These are phyloP conservation scores for Drosophila histrio DNA, from an alignment of 2,888 invertebrate species.

Conservation along the genomic window DNA sequence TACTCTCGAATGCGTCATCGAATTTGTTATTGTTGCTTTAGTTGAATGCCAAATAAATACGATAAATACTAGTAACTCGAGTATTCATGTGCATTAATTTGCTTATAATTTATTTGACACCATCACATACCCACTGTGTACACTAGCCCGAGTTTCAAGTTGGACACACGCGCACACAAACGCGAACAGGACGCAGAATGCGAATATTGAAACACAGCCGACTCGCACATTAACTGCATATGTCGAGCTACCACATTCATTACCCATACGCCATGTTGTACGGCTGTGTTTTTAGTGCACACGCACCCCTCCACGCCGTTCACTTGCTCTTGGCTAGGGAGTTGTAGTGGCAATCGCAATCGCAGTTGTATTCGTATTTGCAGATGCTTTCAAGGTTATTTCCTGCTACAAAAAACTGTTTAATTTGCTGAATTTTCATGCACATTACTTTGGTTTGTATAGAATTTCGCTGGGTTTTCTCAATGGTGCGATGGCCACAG, in stretches of 20 bases:
- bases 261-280: constrained; percentile 69
- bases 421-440: constrained; percentile 34
- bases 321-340: not conserved
- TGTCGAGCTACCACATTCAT: constrained; percentile 52
- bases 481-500: constrained; percentile 8
- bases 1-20: constrained; percentile 83
- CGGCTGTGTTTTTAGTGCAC: constrained; percentile 53
- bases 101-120: constrained; percentile 66
- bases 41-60: constrained; percentile 34
- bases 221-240: constrained; percentile 58
- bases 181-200: constrained; percentile 15
- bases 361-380: constrained; percentile 3
- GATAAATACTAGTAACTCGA: constrained; percentile 10
- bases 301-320: constrained; percentile 38
- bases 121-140: constrained; percentile 20
- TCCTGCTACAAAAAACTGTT: constrained; percentile 53
- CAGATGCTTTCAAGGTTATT: constrained; percentile 68
- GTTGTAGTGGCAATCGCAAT: constrained; percentile 10
- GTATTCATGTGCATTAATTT: constrained; percentile 58
- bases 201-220: constrained; percentile 46
- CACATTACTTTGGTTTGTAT: constrained; percentile 23
- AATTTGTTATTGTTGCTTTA: constrained; percentile 43
- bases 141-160: constrained; percentile 12
- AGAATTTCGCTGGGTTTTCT: constrained; percentile 22
- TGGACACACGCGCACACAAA: constrained; percentile 21